Evolutionary conservation across 2,113 vertebrate species (phyloP).

Genomic region (Myiozetetes cayanensis): DNA sequence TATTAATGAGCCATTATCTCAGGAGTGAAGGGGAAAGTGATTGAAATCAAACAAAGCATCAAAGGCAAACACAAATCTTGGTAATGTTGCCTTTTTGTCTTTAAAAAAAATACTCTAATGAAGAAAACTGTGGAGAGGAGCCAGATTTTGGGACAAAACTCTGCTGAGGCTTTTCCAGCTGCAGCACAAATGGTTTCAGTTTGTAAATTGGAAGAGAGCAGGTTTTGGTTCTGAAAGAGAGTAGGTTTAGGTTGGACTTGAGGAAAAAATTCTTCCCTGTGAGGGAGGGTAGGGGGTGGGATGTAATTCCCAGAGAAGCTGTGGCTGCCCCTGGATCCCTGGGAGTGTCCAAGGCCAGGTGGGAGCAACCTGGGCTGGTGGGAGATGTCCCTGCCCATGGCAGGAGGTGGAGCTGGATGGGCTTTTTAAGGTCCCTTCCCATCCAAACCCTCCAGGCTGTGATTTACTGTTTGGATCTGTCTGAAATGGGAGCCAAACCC

Average conservation of each 20-base stretch:
- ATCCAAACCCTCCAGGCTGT: background rate
- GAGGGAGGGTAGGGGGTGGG: background rate
- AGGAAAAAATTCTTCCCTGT: background rate
- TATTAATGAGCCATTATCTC: slow-evolving; percentile 50
- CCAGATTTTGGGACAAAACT: background rate
- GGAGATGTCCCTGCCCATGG: background rate
- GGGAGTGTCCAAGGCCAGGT: background rate
- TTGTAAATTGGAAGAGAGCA: background rate
- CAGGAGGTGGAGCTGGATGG: background rate
- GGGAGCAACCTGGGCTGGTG: background rate
- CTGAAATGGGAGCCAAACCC: background rate
- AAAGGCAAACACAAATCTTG: background rate
- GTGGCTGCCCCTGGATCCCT: background rate
- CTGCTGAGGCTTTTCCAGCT: background rate
- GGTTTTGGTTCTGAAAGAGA: background rate
- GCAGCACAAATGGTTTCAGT: background rate
- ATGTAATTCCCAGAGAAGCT: background rate
- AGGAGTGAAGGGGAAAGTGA: background rate
- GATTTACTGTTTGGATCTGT: background rate
- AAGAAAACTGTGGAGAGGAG: background rate
- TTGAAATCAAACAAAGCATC: slow-evolving; percentile 18
- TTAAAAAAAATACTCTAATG: background rate
- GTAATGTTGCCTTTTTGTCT: accelerated
- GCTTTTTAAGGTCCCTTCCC: background rate
- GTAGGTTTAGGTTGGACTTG: background rate